Percentiles rank a stretch among this genome's conserved stretches.
phyloP scores from a whole-genome alignment of 2,797 vertebrate species.

The Phataginus tetradactyla region DNA sequence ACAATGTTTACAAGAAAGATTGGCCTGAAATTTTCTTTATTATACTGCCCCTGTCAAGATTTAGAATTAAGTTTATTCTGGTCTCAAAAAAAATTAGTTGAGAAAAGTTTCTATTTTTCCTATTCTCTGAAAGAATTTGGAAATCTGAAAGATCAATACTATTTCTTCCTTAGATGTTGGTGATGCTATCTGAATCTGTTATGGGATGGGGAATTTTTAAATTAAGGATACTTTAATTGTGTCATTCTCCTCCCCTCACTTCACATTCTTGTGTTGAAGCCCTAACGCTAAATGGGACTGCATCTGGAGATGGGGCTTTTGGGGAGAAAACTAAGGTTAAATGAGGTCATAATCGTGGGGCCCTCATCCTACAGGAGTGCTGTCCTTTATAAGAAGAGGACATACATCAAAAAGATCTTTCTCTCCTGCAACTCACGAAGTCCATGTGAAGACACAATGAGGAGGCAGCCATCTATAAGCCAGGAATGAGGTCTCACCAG shows the following conservation, averaged over 20 bases:
- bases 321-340: not conserved
- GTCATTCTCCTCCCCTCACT: not conserved
- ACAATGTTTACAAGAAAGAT: not conserved
- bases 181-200: not conserved
- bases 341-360: not conserved
- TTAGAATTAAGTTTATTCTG: not conserved
- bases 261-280: not conserved
- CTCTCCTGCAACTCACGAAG: not conserved
- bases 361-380: not conserved
- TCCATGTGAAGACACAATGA: not conserved
- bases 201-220: not conserved
- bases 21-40: not conserved
- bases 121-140: not conserved
- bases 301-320: not conserved
- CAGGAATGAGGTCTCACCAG: not conserved
- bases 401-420: no score
- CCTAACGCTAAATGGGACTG: not conserved
- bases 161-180: conserved; percentile 12
- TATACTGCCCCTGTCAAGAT: not conserved
- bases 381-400: not conserved
- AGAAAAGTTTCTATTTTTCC: not conserved
- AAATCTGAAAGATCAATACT: not conserved
- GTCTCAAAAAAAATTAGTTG: not conserved
- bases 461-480: not conserved
- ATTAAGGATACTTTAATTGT: not conserved